A percentile compares a stretch with the other conserved stretches of the same genome.
Evolutionary conservation across 92 coral and sea anemone genomes (phyloP).

Genomic region (Chrysogorgia sp.): DNA sequence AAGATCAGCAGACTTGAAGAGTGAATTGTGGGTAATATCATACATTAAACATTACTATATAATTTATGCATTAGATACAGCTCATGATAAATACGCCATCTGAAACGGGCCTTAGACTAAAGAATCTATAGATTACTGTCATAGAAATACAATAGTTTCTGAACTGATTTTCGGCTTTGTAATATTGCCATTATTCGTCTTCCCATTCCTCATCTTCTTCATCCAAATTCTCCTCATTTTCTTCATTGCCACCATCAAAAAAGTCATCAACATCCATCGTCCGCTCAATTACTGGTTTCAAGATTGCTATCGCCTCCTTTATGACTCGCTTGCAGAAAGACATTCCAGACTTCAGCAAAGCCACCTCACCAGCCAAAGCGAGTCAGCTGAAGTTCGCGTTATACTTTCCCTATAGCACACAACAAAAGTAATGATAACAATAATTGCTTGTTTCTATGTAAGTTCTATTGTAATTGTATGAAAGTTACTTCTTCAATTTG

Average conservation of each 20-base stretch:
- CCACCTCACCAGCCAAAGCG: conserved; percentile 19
- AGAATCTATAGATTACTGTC: too few species aligned
- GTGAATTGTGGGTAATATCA: too few species aligned
- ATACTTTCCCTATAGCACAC: conserved; percentile 37
- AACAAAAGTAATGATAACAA: neutral
- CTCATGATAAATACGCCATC: too few species aligned
- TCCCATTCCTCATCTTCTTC: neutral
- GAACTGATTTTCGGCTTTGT: too few species aligned
- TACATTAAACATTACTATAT: too few species aligned
- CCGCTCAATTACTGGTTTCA: conserved; percentile 29
- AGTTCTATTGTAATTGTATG: too few species aligned
- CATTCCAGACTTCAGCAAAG: conserved; percentile 23
- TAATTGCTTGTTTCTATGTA: too few species aligned
- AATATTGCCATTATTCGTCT: neutral
- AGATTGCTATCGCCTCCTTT: conserved; percentile 20
- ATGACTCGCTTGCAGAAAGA: conserved; percentile 25
- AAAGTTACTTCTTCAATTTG: conserved; percentile 9
- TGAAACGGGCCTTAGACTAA: too few species aligned
- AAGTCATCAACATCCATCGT: neutral
- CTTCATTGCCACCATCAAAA: conserved; percentile 17
- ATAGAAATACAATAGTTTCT: too few species aligned
- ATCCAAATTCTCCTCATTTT: conserved; percentile 10
- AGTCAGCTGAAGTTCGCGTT: neutral
- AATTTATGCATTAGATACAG: too few species aligned
- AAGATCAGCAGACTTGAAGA: too few species aligned